Conservation (phyloP, 1,140 invertebrate species). For the Scaptodrosophila lebanonensis region DNA sequence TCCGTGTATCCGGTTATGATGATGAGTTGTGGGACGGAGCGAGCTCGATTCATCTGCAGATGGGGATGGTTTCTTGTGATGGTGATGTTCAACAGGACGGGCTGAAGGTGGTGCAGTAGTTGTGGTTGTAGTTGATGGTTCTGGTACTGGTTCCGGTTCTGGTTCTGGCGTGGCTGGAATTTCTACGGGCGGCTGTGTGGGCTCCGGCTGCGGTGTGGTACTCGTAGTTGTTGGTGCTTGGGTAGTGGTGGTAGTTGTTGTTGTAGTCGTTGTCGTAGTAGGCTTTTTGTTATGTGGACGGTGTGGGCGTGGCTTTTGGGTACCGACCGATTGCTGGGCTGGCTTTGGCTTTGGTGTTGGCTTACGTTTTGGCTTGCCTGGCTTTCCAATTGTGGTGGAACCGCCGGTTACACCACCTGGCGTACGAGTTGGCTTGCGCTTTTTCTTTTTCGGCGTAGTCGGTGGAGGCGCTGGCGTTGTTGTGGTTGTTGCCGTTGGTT, state of each 20-base stretch:
- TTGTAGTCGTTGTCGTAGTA: conserved; percentile 26
- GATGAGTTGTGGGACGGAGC: conserved; percentile 18
- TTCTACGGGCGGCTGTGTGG: too few species aligned
- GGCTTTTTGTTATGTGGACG: conserved; percentile 52
- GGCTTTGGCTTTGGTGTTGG: conserved; percentile 5
- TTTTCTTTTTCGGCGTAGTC: conserved; percentile 62
- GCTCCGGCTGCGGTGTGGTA: conserved; percentile 15
- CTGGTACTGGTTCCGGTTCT: too few species aligned
- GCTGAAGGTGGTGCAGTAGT: conserved; percentile 56
- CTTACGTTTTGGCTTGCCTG: too few species aligned
- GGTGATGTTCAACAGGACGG: conserved; percentile 53
- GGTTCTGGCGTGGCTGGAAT: too few species aligned
- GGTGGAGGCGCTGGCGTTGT: conserved; percentile 26
- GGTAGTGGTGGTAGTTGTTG: conserved; percentile 16
- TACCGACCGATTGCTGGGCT: conserved; percentile 25
- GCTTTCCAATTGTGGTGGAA: too few species aligned
- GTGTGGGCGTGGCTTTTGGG: conserved; percentile 38
- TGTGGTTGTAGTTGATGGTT: conserved; percentile 5
- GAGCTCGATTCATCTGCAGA: conserved; percentile 17
- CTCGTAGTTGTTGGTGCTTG: conserved; percentile 6
- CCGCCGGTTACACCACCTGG: conserved; percentile 22
- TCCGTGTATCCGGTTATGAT: conserved; percentile 41
- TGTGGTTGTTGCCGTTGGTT: conserved; percentile 13
- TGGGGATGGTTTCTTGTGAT: conserved; percentile 56
- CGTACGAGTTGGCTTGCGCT: conserved; percentile 60